Base-by-base conservation (phyloP, 2,888 invertebrate genomes). In the Synanthedon myopaeformis region DNA sequence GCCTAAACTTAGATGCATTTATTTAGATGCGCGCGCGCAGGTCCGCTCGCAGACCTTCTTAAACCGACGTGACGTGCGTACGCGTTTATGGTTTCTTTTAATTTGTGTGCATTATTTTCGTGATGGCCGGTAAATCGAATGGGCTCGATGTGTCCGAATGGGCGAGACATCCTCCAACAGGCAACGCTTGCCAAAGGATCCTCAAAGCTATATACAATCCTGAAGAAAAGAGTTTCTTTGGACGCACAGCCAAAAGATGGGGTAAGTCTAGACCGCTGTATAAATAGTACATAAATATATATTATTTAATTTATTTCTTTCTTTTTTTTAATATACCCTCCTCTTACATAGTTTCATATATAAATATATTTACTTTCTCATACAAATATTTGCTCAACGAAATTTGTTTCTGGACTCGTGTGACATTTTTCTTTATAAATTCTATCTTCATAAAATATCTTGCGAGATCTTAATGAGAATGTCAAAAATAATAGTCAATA, bases 171-270 rank as follows among this genome's bases (percentile, higher is more conserved):
- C 86, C 86, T 0, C 68, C 71, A 0, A 58, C 70, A 0, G 73
- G 75, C 0, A 69, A 79, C 0, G 58, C 70, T 1, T 71, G 76
- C 62, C 61, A 66, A 49, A 72, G 77, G 51, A 55, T 76, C 0
- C 66, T 69, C 8, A 76, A 69, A 52, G 69, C 72, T 0, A 68
- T 85, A 45, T 86, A 86, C 59, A 74, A 86, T 57, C 76, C 75
- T 5, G 76, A 79, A 0, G 85, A 86, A 13, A 76, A 77, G 5
- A 84, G 82, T 64, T 74, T 83, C 57, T 66, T 85, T 23, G 86
- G 86, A 35, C 64, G 86, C 17, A 86, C 86, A 48, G 74, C 83
- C 41, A 82, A 82, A 55, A 62, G 83, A 74, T 86, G 86, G 86
- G 86, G 86, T 86, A 61, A 80, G 85, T 71, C 10, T 45, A 13